Percentiles rank a stretch among this genome's conserved stretches.
Conservation (phyloP, 2,888 invertebrate species). For the Gerris lacustris region DNA sequence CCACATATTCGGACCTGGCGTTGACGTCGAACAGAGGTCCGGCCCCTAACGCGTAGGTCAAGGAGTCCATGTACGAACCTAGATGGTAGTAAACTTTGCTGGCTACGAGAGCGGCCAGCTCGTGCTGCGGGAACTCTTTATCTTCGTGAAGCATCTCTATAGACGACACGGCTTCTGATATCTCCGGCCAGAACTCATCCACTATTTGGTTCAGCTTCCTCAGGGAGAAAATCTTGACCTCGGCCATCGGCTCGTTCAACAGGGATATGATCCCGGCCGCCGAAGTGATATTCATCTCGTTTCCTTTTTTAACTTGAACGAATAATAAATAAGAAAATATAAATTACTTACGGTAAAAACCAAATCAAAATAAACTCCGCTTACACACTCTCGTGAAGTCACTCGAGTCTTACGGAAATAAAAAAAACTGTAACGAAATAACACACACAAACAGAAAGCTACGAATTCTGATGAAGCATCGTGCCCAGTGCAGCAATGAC, state of each 20-base stretch:
- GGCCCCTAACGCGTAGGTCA: conserved; percentile 94
- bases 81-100: conserved; percentile 98
- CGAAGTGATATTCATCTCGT: conserved; percentile 30
- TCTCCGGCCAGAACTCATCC: conserved; percentile 97
- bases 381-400: too few relatives aligned
- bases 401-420: neutral
- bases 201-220: conserved; percentile 86
- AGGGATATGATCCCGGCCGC: conserved; percentile 85
- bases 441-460: too few relatives aligned
- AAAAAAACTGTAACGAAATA: too few relatives aligned
- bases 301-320: too few relatives aligned
- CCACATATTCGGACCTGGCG: conserved; percentile 86
- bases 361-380: too few relatives aligned
- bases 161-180: conserved; percentile 74
- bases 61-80: conserved; percentile 90
- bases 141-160: conserved; percentile 92
- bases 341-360: too few relatives aligned
- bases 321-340: too few relatives aligned
- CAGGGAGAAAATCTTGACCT: conserved; percentile 85
- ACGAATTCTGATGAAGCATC: too few relatives aligned
- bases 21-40: conserved; percentile 91
- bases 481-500: too few relatives aligned
- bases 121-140: conserved; percentile 71
- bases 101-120: conserved; percentile 89
- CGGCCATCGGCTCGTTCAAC: conserved; percentile 84